Base-by-base conservation (phyloP, 1,140 invertebrate genomes). In the Caenorhabditis tropicalis region DNA sequence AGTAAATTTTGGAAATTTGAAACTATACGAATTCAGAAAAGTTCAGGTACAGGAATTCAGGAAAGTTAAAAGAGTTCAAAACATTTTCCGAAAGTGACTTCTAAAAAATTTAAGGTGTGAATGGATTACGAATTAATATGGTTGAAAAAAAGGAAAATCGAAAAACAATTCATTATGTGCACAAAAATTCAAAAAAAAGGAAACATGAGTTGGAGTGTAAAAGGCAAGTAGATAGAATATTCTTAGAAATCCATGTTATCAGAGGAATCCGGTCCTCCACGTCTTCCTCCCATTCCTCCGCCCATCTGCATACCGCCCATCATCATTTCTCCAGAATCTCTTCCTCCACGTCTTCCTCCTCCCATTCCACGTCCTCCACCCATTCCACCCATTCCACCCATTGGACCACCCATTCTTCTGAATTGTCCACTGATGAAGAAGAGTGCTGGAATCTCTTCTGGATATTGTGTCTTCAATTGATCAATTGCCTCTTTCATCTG, bases 151-250 rank as follows among this genome's bases (percentile, higher is more conserved):
- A n/a, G n/a, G n/a, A n/a, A n/a, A n/a, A n/a, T n/a, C n/a, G n/a
- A 70, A 36, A 36, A 36, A n/a, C 12, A 74, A 29, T 74, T 74
- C 65, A 74, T 74, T 74, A 74, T 74, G 65, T 74, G 65, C 65
- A 74, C 65, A 74, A 74, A 74, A 65, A 43, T 6, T 43, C 5
- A 12, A 43, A 12, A 43, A 6, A 43, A 43, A 43, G 5, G 5
- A 74, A 24, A 9, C 5, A 33, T 36, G 29, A 33, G 21, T 36
- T 31, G 31, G 39, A 70, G 19, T 58, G 16, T 6, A 36, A 36
- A 19, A 43, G 65, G 65, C 65, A 74, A 74, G 65, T 16, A 16
- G 6, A 24, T 10, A 24, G 24, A 24, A 12, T 24, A 74, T 3
- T 24, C 3, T 43, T 39, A 74, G 24, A 46, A 74, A 15, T 43